phyloP scores from a whole-genome alignment of 2,113 vertebrate species.

The Raphicerus campestris region DNA sequence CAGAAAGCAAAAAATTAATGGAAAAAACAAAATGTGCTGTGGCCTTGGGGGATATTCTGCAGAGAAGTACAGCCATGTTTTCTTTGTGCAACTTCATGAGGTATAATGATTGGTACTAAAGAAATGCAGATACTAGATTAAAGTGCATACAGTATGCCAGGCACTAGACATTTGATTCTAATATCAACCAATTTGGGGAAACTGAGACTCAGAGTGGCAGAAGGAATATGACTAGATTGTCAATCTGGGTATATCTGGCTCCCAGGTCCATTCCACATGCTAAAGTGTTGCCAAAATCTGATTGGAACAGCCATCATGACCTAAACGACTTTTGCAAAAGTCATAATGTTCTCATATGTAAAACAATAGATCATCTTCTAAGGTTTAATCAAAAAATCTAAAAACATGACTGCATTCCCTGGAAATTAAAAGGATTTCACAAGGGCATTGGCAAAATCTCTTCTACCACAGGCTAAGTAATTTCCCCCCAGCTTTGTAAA shows the following conservation, averaged over 20 bases:
- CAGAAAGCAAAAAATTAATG: background rate
- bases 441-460: background rate
- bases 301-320: background rate
- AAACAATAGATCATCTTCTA: background rate
- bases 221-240: background rate
- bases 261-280: background rate
- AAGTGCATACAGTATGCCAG: background rate
- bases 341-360: background rate
- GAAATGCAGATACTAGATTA: background rate
- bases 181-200: background rate
- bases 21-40: background rate
- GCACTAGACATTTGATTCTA: background rate
- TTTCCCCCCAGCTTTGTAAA: constrained; percentile 27
- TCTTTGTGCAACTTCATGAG: background rate
- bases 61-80: background rate
- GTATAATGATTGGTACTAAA: background rate
- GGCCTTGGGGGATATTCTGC: background rate
- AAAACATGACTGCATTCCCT: background rate
- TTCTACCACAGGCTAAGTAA: background rate
- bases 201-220: background rate
- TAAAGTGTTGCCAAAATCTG: background rate
- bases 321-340: background rate
- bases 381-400: background rate
- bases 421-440: background rate
- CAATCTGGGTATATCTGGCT: background rate